These are phyloP conservation scores for Lepidocolaptes lacrymiger DNA, from an alignment of 2,797 vertebrate genomes.

Conservation along the genomic window DNA sequence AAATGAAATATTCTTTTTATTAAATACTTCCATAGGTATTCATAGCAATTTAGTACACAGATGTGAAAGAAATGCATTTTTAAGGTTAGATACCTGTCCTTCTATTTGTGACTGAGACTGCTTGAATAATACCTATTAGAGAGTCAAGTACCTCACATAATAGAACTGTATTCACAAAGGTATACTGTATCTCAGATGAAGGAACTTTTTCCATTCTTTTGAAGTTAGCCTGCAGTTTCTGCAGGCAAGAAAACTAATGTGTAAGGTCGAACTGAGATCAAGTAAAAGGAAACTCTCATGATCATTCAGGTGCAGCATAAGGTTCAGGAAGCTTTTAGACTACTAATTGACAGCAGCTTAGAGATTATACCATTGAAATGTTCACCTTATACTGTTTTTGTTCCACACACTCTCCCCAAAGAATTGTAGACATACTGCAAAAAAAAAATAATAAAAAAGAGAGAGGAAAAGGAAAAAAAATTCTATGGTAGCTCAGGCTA, in stretches of 20 bases:
- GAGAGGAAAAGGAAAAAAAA: accelerated
- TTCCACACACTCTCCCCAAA: background rate
- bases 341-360: background rate
- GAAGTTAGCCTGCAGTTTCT: background rate
- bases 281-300: background rate
- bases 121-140: background rate
- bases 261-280: background rate
- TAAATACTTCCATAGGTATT: background rate
- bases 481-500: background rate
- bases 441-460: no score
- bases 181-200: background rate
- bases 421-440: background rate
- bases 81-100: background rate
- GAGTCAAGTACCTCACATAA: background rate
- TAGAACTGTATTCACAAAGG: background rate
- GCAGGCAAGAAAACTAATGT: background rate
- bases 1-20: background rate
- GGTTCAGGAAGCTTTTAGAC: background rate
- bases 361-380: background rate
- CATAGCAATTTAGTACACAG: background rate
- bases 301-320: background rate
- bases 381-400: background rate
- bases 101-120: background rate
- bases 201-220: background rate
- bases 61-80: background rate